phyloP scores from a whole-genome alignment of 2,888 invertebrate genomes.

The Tetranychus piercei region DNA sequence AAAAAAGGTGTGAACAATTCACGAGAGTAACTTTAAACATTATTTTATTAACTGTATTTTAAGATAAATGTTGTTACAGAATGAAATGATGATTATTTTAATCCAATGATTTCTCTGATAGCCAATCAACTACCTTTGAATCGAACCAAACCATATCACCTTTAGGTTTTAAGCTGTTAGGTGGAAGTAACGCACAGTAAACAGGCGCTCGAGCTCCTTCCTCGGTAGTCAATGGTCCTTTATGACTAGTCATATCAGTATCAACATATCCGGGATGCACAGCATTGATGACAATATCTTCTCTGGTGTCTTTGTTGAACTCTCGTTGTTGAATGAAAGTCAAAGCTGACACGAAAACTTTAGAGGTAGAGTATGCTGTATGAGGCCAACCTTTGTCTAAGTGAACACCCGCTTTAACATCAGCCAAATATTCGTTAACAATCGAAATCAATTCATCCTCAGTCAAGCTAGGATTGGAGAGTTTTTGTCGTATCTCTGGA shows the following conservation, averaged over 20 bases:
- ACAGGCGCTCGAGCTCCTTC: slow-evolving; percentile 42
- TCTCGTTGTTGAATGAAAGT: slow-evolving; percentile 47
- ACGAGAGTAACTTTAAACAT: too few relatives aligned
- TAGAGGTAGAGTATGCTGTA: slow-evolving; percentile 50
- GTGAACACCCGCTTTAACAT: slow-evolving; percentile 38
- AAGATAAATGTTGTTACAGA: too few relatives aligned
- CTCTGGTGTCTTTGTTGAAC: slow-evolving; percentile 36
- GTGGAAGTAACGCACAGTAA: slow-evolving; percentile 42
- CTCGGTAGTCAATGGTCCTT: slow-evolving; percentile 37
- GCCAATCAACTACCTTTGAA: slow-evolving; percentile 42
- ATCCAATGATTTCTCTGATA: background rate
- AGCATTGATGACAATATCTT: slow-evolving; percentile 48
- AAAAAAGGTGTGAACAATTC: too few relatives aligned
- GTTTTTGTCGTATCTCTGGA: slow-evolving; percentile 33
- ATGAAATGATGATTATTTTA: too few relatives aligned
- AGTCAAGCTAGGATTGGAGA: slow-evolving; percentile 39
- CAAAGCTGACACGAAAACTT: slow-evolving; percentile 52
- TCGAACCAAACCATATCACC: slow-evolving; percentile 48
- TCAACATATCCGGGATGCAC: slow-evolving; percentile 56
- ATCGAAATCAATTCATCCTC: slow-evolving; percentile 43
- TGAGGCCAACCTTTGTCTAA: slow-evolving; percentile 42
- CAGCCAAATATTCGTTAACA: slow-evolving; percentile 47
- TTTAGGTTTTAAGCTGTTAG: slow-evolving; percentile 37
- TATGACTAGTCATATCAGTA: slow-evolving; percentile 56
- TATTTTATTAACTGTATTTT: too few relatives aligned